A percentile compares a stretch with the other conserved stretches of the same genome.
Evolutionary conservation across 2,113 vertebrate genomes (phyloP).

Genomic region (Cyprinodon tularosa): DNA sequence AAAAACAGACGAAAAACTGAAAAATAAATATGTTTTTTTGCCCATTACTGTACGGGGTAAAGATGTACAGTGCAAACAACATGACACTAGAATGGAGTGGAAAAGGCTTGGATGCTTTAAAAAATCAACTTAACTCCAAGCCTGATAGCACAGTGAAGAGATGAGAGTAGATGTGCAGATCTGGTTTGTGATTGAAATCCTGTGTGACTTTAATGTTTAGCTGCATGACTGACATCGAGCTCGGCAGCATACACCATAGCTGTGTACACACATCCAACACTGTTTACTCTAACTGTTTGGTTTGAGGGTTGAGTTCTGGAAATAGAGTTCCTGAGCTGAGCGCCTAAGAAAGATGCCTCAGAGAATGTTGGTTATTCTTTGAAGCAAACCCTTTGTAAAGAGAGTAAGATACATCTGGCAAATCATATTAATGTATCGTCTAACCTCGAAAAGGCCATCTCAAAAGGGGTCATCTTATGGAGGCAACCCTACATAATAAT

Average conservation of each 20-base stretch:
- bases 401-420: background rate
- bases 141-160: conserved; percentile 11
- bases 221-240: conserved; percentile 16
- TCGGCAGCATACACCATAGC: background rate
- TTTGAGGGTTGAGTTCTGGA: background rate
- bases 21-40: too few relatives aligned
- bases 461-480: background rate
- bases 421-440: background rate
- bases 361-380: background rate
- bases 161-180: conserved; percentile 52
- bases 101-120: conserved; percentile 2
- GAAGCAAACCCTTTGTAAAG: background rate
- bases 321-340: background rate
- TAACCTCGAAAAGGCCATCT: background rate
- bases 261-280: background rate
- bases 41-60: background rate
- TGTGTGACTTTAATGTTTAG: conserved; percentile 22
- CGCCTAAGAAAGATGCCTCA: background rate
- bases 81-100: background rate
- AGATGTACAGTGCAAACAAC: background rate
- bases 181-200: conserved; percentile 37
- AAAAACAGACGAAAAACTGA: too few relatives aligned
- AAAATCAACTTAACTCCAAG: conserved; percentile 1
- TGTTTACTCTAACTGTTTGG: background rate
- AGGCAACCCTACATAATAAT: background rate